A percentile compares a stretch with the other conserved stretches of the same genome.
phyloP scores from a whole-genome alignment of 2,888 invertebrate species.

The Unio pictorum region DNA sequence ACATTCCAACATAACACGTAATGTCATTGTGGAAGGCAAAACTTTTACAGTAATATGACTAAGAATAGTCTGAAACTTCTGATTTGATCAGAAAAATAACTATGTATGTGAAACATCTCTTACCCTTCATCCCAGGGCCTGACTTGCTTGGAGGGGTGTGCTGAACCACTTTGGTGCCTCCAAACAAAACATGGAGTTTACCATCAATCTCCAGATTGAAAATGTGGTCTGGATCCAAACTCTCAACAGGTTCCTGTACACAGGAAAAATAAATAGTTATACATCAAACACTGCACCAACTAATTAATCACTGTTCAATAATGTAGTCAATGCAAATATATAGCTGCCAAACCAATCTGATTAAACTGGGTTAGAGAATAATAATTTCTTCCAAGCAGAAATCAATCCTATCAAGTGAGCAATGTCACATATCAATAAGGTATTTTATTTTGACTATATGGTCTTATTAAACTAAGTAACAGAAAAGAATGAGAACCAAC shows the following conservation, averaged over 20 bases:
- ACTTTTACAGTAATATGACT: too few relatives aligned
- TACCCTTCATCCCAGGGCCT: slow-evolving; percentile 81
- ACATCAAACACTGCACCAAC: background rate
- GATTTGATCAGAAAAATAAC: background rate
- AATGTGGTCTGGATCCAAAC: slow-evolving; percentile 61
- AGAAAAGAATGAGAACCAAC: too few relatives aligned
- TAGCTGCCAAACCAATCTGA: too few relatives aligned
- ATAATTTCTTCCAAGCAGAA: too few relatives aligned
- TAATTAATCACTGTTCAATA: background rate
- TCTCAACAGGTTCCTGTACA: slow-evolving; percentile 85
- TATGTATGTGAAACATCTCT: background rate
- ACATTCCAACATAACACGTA: too few relatives aligned
- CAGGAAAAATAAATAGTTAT: slow-evolving; percentile 1
- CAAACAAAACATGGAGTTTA: slow-evolving; percentile 94
- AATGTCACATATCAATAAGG: too few relatives aligned
- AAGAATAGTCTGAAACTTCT: background rate
- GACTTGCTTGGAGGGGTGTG: slow-evolving; percentile 93
- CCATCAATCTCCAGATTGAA: slow-evolving; percentile 90
- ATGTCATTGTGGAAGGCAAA: too few relatives aligned
- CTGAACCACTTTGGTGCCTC: slow-evolving; percentile 98
- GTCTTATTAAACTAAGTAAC: too few relatives aligned
- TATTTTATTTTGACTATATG: too few relatives aligned
- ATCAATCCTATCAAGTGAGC: too few relatives aligned
- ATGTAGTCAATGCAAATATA: too few relatives aligned
- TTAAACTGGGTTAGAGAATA: too few relatives aligned